Conservation (phyloP, 1,140 invertebrate species). For the Helicoverpa armigera region DNA sequence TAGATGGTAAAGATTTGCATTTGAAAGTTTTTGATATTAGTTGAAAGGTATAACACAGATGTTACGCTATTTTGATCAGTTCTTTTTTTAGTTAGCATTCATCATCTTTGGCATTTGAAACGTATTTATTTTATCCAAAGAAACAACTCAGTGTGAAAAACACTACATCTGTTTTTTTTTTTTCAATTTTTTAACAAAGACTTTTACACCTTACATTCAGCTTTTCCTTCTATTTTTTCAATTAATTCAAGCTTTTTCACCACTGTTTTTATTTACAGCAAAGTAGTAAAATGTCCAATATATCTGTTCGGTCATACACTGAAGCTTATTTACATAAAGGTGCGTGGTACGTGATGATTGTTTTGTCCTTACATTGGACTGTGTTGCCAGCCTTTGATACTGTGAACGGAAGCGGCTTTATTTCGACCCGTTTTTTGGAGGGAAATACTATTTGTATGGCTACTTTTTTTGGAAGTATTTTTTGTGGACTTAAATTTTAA, state of each 20-base stretch:
- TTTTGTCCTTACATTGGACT: conserved; percentile 45
- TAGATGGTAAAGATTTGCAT: neutral
- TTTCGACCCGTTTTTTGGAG: neutral
- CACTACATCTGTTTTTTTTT: too few relatives aligned
- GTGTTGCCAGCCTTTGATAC: conserved; percentile 10
- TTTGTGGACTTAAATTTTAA: too few relatives aligned
- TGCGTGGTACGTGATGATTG: conserved; percentile 57
- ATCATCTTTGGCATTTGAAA: too few relatives aligned
- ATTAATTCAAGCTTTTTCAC: neutral
- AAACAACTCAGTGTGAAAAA: too few relatives aligned
- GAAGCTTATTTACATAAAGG: conserved; percentile 63
- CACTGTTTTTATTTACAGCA: too few relatives aligned
- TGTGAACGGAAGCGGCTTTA: neutral
- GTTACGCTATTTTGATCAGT: neutral
- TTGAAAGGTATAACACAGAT: too few relatives aligned
- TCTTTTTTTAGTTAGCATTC: neutral
- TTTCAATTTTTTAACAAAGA: too few relatives aligned
- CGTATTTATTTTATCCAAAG: too few relatives aligned
- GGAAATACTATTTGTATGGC: neutral
- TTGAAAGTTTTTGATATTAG: neutral
- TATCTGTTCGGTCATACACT: conserved; percentile 51
- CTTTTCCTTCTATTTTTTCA: neutral
- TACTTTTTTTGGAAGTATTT: too few relatives aligned
- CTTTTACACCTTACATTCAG: too few relatives aligned
- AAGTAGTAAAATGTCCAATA: conserved; percentile 56